Conservation (phyloP, 2,888 invertebrate genomes). For the Palloptera scutellata region DNA sequence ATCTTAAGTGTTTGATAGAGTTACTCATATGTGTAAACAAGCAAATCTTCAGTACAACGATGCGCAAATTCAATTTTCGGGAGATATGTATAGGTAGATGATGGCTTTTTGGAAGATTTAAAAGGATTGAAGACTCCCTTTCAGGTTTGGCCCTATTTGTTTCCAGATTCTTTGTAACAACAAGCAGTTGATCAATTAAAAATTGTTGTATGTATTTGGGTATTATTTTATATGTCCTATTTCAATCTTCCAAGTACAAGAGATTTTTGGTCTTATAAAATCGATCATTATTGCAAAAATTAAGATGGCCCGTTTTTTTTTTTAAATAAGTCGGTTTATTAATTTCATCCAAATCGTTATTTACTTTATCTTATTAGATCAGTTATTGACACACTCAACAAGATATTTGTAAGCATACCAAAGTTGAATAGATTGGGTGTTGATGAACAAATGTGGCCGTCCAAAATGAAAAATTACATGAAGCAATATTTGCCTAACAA, state of each 20-base stretch:
- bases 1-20: too few relatives aligned
- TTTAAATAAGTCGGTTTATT: slow-evolving; percentile 5
- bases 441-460: too few relatives aligned
- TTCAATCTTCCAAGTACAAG: slow-evolving; percentile 7
- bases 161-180: slow-evolving; percentile 6
- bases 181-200: slow-evolving; percentile 6
- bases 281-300: slow-evolving; percentile 5
- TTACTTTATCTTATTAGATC: slow-evolving; percentile 13
- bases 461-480: too few relatives aligned
- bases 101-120: slow-evolving; percentile 1
- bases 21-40: too few relatives aligned
- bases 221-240: slow-evolving; percentile 11
- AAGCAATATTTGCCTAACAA: slow-evolving; percentile 11
- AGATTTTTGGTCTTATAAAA: slow-evolving; percentile 3
- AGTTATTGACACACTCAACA: too few relatives aligned
- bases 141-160: slow-evolving; percentile 9
- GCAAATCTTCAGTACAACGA: too few relatives aligned
- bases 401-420: too few relatives aligned
- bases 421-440: too few relatives aligned
- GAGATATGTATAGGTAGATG: neutral
- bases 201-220: slow-evolving; percentile 3
- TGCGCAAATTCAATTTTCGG: neutral
- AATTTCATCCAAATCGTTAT: slow-evolving; percentile 7
- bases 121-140: slow-evolving; percentile 7
- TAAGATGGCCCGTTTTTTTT: neutral